Evolutionary conservation across 2,888 invertebrate genomes (phyloP).

Genomic region (Cataglyphis cursor): DNA sequence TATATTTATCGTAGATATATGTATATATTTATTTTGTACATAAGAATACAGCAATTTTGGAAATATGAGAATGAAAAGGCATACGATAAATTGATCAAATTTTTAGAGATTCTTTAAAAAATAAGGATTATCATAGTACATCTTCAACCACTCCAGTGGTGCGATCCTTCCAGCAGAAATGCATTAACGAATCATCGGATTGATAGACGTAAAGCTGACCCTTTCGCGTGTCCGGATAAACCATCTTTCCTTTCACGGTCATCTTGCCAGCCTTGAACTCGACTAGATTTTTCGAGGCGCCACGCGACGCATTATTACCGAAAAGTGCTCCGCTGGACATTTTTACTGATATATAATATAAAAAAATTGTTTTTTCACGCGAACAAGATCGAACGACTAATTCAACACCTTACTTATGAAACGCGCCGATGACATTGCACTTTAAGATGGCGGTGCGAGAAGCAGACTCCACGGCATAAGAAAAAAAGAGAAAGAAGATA

Average conservation of each 20-base stretch:
- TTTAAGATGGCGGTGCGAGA: conserved; percentile 73
- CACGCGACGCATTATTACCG: conserved; percentile 92
- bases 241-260: conserved; percentile 97
- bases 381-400: not conserved
- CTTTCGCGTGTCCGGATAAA: conserved; percentile 97
- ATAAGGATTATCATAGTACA: conserved; percentile 86
- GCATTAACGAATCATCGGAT: conserved; percentile 98
- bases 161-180: conserved; percentile 99
- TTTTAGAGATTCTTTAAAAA: not conserved
- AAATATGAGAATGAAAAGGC: not conserved
- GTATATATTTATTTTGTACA: not conserved
- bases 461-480: not conserved
- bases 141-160: conserved; percentile 97
- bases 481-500: not conserved
- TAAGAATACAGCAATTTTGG: not conserved
- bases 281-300: conserved; percentile 95
- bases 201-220: conserved; percentile 98
- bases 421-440: conserved; percentile 78
- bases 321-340: conserved; percentile 91
- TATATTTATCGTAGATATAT: not conserved
- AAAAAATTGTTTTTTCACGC: conserved; percentile 32
- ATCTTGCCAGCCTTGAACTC: conserved; percentile 99
- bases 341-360: conserved; percentile 45
- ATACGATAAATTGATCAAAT: not conserved
- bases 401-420: conserved; percentile 38